phyloP scores from a whole-genome alignment of 2,888 invertebrate genomes.

The Atherix ibis region DNA sequence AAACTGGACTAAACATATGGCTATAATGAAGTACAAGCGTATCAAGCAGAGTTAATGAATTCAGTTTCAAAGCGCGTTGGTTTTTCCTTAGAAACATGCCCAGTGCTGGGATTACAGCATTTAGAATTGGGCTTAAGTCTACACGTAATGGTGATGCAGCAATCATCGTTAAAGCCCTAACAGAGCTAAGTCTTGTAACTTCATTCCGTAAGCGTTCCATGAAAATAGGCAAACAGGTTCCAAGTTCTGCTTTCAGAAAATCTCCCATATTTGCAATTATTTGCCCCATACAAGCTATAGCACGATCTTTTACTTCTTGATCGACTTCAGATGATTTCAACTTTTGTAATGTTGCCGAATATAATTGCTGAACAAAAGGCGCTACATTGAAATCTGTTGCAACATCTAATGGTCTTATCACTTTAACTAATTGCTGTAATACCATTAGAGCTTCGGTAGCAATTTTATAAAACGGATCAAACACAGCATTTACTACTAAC shows the following conservation, averaged over 20 bases:
- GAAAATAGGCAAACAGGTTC: conserved; percentile 82
- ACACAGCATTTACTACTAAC: conserved; percentile 75
- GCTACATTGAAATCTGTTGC: conserved; percentile 50
- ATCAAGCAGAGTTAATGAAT: conserved; percentile 77
- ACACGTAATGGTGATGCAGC: conserved; percentile 79
- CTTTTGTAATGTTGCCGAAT: conserved; percentile 69
- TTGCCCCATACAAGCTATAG: conserved; percentile 94
- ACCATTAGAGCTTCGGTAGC: conserved; percentile 91
- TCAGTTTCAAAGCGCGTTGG: conserved; percentile 83
- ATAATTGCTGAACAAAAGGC: conserved; percentile 65
- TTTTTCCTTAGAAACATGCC: conserved; percentile 93
- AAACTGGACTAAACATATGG: conserved; percentile 41
- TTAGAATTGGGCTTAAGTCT: conserved; percentile 64
- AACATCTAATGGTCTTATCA: conserved; percentile 54
- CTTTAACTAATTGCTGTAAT: conserved; percentile 84
- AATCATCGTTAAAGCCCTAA: conserved; percentile 88
- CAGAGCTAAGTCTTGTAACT: conserved; percentile 90
- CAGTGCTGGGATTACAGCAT: conserved; percentile 78
- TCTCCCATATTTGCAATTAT: conserved; percentile 87
- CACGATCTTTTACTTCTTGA: conserved; percentile 97
- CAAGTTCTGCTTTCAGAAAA: conserved; percentile 59
- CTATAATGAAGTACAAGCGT: conserved; percentile 82
- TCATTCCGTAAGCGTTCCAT: conserved; percentile 90
- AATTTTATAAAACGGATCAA: conserved; percentile 96
- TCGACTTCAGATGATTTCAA: conserved; percentile 93